These are phyloP conservation scores for Ormyrus nitidulus DNA, from an alignment of 2,888 invertebrate species.

Conservation along the genomic window DNA sequence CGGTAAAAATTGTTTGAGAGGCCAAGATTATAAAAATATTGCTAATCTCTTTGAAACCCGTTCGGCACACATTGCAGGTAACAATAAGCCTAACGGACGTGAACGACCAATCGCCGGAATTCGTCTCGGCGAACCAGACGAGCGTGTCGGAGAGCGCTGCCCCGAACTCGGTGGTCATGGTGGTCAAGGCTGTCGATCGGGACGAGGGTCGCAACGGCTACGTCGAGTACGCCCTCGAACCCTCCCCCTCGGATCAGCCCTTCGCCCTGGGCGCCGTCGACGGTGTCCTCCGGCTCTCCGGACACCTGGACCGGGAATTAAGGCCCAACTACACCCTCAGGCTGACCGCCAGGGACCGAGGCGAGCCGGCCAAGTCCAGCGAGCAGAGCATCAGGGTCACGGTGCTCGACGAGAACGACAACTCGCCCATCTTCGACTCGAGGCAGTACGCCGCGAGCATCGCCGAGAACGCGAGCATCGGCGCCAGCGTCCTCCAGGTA, in stretches of 20 bases:
- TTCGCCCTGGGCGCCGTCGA: slow-evolving; percentile 92
- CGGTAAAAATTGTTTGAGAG: no score
- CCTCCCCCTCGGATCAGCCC: slow-evolving; percentile 74
- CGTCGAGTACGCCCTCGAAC: slow-evolving; percentile 87
- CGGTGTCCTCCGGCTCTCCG: slow-evolving; percentile 89
- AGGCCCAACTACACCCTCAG: slow-evolving; percentile 85
- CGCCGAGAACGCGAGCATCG: slow-evolving; percentile 95
- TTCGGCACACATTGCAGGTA: slow-evolving; percentile 82
- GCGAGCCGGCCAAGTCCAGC: slow-evolving; percentile 87
- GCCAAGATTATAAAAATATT: no score
- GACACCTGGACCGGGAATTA: slow-evolving; percentile 90
- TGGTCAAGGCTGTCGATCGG: slow-evolving; percentile 90
- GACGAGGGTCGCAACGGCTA: slow-evolving; percentile 95
- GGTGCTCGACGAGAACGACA: slow-evolving; percentile 92
- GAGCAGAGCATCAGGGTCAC: slow-evolving; percentile 83
- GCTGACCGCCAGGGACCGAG: slow-evolving; percentile 91
- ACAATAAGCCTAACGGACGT: slow-evolving; percentile 91
- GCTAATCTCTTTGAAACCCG: no score
- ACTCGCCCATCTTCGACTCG: slow-evolving; percentile 91
- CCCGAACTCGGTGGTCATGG: slow-evolving; percentile 90
- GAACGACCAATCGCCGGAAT: slow-evolving; percentile 93
- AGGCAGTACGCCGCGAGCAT: slow-evolving; percentile 93
- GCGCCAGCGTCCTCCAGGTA: slow-evolving; percentile 91
- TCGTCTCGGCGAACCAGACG: slow-evolving; percentile 87
- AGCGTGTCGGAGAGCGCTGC: slow-evolving; percentile 90